Evolutionary conservation across 2,797 vertebrate species (phyloP).

Genomic region (Coregonus ussuriensis): DNA sequence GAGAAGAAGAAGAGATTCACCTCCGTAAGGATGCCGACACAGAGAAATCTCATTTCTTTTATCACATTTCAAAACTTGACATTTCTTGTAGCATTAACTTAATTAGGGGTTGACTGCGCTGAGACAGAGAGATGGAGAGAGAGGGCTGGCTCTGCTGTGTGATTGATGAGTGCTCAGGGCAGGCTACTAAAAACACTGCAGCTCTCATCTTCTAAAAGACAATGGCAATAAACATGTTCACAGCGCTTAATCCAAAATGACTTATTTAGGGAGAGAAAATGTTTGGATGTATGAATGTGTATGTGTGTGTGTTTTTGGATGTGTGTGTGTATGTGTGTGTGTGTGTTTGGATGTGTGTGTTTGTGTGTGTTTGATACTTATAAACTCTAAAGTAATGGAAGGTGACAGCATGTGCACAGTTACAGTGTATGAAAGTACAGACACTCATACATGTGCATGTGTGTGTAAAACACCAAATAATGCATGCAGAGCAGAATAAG

Average conservation of each 20-base stretch:
- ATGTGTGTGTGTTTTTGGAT: no score
- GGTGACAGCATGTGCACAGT: constrained; percentile 33
- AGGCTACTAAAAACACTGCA: constrained; percentile 80
- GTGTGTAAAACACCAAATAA: no score
- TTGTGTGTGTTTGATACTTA: constrained; percentile 16
- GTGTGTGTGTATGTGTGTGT: no score
- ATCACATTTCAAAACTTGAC: constrained; percentile 96
- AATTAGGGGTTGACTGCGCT: constrained; percentile 84
- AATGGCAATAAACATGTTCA: constrained; percentile 83
- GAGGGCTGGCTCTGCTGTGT: constrained; percentile 65
- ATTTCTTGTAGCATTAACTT: constrained; percentile 88
- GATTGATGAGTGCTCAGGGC: constrained; percentile 90
- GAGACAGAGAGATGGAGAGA: constrained; percentile 68
- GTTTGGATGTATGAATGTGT: constrained; percentile 24
- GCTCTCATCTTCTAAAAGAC: constrained; percentile 81
- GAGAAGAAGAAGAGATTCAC: constrained; percentile 91
- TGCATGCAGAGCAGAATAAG: no score
- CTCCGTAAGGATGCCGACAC: constrained; percentile 87
- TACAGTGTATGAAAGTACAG: no score
- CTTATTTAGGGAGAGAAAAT: constrained; percentile 76
- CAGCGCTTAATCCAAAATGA: constrained; percentile 81
- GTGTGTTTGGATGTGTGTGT: background rate
- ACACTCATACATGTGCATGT: no score
- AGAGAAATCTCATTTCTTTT: constrained; percentile 92
- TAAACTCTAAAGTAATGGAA: constrained; percentile 66